Conservation (phyloP, 2,797 vertebrate genomes). For the Pseudomugil gertrudae region DNA sequence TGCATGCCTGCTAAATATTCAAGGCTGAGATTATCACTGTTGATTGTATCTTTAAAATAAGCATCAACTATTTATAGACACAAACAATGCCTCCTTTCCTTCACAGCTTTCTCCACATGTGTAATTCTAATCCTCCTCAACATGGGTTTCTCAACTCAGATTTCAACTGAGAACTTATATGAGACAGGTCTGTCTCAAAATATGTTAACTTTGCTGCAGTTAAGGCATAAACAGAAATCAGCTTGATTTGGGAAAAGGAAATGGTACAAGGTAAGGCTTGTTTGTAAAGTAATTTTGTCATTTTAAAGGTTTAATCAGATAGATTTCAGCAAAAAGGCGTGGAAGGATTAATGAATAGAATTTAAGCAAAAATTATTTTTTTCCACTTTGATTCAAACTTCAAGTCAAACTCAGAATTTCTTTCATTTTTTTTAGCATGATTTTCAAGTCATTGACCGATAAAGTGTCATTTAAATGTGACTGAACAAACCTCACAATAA, state of each 20-base stretch:
- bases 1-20: constrained; percentile 40
- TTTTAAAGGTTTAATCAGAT: no score
- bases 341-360: no score
- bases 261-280: neutral
- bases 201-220: neutral
- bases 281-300: no score
- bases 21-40: constrained; percentile 32
- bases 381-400: no score
- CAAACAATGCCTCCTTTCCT: constrained; percentile 9
- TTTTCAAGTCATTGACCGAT: no score
- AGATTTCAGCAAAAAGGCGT: no score
- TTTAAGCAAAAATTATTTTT: no score
- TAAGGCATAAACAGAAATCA: constrained; percentile 4
- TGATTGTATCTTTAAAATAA: constrained; percentile 48
- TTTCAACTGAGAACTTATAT: neutral
- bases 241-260: neutral
- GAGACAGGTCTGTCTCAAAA: neutral
- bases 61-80: constrained; percentile 27
- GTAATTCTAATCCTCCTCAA: neutral
- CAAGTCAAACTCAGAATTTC: no score
- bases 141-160: neutral
- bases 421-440: no score
- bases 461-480: no score
- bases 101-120: neutral
- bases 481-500: no score